Percentiles rank a stretch among this genome's conserved stretches.
phyloP scores from a whole-genome alignment of 2,888 invertebrate genomes.

The Zelleria hepariella region DNA sequence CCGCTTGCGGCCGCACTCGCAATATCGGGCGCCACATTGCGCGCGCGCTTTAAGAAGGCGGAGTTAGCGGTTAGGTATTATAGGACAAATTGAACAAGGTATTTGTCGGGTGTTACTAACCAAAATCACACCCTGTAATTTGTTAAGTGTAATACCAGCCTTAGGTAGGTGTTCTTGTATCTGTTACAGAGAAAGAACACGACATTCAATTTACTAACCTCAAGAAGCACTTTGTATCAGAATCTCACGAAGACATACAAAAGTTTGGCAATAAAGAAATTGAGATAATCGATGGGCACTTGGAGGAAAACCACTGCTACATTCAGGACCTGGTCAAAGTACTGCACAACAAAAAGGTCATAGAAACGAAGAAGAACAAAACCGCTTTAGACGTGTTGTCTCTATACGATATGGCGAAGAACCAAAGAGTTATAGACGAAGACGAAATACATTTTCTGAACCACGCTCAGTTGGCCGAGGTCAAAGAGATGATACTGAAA shows the following conservation, averaged over 20 bases:
- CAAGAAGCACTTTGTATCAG: not conserved
- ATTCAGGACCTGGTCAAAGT: slow-evolving; percentile 46
- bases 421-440: slow-evolving; percentile 15
- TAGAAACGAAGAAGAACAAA: slow-evolving; percentile 26
- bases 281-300: slow-evolving; percentile 50
- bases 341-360: slow-evolving; percentile 32
- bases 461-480: slow-evolving; percentile 39
- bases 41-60: no score
- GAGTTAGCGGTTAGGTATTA: slow-evolving; percentile 14
- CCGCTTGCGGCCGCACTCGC: no score
- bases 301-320: slow-evolving; percentile 45
- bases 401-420: slow-evolving; percentile 48
- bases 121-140: no score
- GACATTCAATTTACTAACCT: not conserved
- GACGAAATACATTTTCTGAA: slow-evolving; percentile 25
- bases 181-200: not conserved
- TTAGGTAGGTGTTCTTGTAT: no score
- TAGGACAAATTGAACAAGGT: no score
- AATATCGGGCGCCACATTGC: no score
- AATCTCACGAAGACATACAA: slow-evolving; percentile 18
- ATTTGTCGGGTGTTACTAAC: no score
- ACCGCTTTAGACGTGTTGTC: slow-evolving; percentile 34
- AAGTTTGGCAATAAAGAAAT: slow-evolving; percentile 44
- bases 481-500: slow-evolving; percentile 43
- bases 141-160: no score